Evolutionary conservation across 1,140 invertebrate genomes (phyloP), one percentile per base, ranked within the genome.

Genomic region (Rhagoletis zephyria): DNA sequence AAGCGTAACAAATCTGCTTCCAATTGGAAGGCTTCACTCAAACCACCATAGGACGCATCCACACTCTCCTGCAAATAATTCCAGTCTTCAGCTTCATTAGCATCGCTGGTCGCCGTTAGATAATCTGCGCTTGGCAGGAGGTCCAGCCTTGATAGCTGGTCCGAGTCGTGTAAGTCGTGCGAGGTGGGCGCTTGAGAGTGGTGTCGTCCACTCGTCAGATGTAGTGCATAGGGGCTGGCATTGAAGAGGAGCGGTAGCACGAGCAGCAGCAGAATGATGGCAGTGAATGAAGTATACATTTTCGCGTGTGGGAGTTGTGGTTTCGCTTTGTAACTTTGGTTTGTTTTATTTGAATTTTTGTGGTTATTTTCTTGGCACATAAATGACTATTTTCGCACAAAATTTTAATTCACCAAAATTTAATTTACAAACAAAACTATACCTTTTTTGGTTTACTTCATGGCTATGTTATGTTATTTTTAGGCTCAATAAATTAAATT

Each of bases 1-100:
- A 81, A 81, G 9, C 48, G 74, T 42, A 81, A 81, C 74, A 81
- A 81, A 81, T 81, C 74, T 19, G 74, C 74, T 10, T 81, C 74
- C 48, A 81, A 81, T 56, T 19, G 74, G 45, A 30, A 56, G 1
- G 48, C 10, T 4, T 81, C 74, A 81, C 74, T 81, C 4, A 81
- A 14, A 3, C 74, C 4, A 48, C 48, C 48, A 59, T 81, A 81
- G 1, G 74, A 16, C 6, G 48, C 2, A 9, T 81, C n/a, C 2
- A 4, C 48, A 30, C 30, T 30, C 16, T 19, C n/a, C 45, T 81
- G 74, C 42, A 74, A 16, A 74, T 74, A 74, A 74, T 74, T 45
- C 74, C 74, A 81, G 7, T 81, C 74, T 4, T 48, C 74, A 6
- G 74, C 48, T 16, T 74, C 42, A 59, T 2, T n/a, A 16, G n/a